Evolutionary conservation across 2,113 vertebrate genomes (phyloP).

Genomic region (Xenopus borealis): DNA sequence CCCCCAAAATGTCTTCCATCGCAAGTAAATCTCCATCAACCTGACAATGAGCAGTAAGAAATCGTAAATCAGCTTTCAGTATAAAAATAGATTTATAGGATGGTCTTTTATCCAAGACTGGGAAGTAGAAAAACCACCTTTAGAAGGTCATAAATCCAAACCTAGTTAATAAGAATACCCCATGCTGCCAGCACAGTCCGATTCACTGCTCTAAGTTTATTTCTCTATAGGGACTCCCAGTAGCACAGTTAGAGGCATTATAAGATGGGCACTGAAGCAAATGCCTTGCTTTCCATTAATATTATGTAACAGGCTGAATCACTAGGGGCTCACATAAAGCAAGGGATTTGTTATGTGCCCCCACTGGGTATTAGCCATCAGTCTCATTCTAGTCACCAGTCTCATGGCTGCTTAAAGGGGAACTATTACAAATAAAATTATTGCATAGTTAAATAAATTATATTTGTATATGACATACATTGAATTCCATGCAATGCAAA

Average conservation of each 20-base stretch:
- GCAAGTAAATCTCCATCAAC: too few species aligned
- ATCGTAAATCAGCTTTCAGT: too few species aligned
- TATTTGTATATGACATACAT: too few species aligned
- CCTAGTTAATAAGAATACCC: slow-evolving; percentile 19
- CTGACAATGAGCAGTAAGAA: too few species aligned
- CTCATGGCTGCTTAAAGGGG: too few species aligned
- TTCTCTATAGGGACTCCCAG: slow-evolving; percentile 40
- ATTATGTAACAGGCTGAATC: slow-evolving; percentile 49
- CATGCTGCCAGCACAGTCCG: slow-evolving; percentile 10
- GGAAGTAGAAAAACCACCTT: slow-evolving; percentile 1
- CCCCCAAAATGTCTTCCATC: too few species aligned
- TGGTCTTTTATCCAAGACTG: not conserved
- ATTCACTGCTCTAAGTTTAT: slow-evolving; percentile 46
- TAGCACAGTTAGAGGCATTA: slow-evolving; percentile 39
- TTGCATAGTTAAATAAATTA: too few species aligned
- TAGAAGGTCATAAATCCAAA: slow-evolving; percentile 8
- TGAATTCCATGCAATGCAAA: too few species aligned
- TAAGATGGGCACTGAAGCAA: slow-evolving; percentile 40
- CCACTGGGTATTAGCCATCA: too few species aligned
- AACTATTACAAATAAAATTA: too few species aligned
- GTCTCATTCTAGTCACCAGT: too few species aligned
- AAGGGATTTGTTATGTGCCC: too few species aligned
- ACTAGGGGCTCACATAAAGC: slow-evolving; percentile 6
- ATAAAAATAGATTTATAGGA: not conserved
- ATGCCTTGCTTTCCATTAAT: slow-evolving; percentile 35